Percentiles rank a stretch among this genome's conserved stretches.
Evolutionary conservation across 2,797 vertebrate species (phyloP).

Genomic region (Melopsittacus undulatus): DNA sequence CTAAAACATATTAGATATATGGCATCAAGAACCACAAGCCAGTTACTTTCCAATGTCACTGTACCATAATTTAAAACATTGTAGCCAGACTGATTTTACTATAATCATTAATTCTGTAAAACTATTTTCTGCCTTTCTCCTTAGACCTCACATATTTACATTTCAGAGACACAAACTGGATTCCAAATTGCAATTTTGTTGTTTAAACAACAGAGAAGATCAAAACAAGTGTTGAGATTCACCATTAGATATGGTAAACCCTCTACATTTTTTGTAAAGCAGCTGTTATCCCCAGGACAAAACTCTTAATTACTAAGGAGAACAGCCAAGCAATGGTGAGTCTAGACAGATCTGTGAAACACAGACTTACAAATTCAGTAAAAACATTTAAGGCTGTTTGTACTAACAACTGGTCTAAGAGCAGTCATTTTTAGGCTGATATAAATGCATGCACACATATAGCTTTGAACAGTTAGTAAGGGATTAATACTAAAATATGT

Average conservation of each 20-base stretch:
- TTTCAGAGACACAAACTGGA: background rate
- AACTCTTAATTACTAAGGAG: background rate
- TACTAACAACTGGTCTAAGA: background rate
- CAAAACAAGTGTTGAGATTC: background rate
- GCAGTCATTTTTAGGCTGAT: background rate
- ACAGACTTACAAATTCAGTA: background rate
- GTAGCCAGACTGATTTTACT: background rate
- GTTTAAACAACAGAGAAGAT: background rate
- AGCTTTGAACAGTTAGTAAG: background rate
- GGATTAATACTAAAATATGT: background rate
- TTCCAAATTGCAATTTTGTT: background rate
- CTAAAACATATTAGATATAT: background rate
- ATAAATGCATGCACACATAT: background rate
- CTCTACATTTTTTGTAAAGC: background rate
- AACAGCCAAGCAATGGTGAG: background rate
- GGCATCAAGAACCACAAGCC: background rate
- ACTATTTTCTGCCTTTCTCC: background rate
- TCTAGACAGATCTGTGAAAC: background rate
- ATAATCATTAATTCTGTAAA: background rate
- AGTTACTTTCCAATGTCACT: conserved; percentile 4
- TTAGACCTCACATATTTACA: background rate
- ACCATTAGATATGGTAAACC: background rate
- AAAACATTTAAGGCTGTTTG: background rate
- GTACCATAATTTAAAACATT: background rate
- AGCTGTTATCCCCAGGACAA: background rate